These are phyloP conservation scores for Asarcornis scutulata DNA, from an alignment of 2,113 vertebrate species.

Conservation along the genomic window DNA sequence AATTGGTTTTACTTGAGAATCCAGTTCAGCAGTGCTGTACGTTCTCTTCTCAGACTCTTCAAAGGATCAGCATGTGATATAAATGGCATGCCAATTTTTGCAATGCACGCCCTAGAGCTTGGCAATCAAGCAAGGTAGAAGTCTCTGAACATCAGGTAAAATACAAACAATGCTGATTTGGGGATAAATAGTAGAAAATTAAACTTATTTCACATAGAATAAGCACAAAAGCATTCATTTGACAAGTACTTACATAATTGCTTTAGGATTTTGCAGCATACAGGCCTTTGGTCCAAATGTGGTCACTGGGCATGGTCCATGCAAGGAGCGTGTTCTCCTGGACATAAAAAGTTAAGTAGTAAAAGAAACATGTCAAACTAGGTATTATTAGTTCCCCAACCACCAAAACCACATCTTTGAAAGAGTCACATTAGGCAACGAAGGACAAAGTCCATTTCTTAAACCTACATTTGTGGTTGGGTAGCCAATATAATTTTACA, in stretches of 20 bases:
- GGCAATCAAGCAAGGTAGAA: background rate
- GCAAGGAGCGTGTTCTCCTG: conserved; percentile 93
- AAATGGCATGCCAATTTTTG: background rate
- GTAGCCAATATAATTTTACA: background rate
- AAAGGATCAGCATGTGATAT: background rate
- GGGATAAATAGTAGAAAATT: background rate
- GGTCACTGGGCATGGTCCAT: conserved; percentile 96
- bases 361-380: background rate
- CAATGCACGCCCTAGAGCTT: background rate
- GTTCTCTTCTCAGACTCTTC: background rate
- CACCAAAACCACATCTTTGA: background rate
- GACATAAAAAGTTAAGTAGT: background rate
- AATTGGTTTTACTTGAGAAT: background rate
- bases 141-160: background rate
- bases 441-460: background rate
- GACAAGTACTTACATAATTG: conserved; percentile 90
- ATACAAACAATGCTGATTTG: background rate
- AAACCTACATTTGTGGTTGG: background rate
- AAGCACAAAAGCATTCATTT: background rate
- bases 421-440: background rate
- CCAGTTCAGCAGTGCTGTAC: background rate
- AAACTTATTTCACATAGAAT: background rate
- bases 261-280: conserved; percentile 94
- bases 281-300: conserved; percentile 98
- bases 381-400: background rate